phyloP scores from a whole-genome alignment of 1,140 invertebrate genomes.

The Nebria ingens region DNA sequence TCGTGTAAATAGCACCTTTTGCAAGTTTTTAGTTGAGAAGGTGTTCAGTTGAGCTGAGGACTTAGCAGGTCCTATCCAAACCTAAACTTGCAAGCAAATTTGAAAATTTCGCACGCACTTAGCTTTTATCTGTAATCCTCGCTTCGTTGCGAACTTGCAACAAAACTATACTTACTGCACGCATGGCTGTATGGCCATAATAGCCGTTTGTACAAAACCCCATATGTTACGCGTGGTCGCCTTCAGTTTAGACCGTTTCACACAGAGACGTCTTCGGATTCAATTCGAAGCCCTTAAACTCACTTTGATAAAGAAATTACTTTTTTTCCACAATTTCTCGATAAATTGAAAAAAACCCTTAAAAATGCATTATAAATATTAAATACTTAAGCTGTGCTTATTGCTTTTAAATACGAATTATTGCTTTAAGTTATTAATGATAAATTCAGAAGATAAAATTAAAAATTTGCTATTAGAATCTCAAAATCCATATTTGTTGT shows the following conservation, averaged over 20 bases:
- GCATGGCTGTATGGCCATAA: conserved; percentile 1
- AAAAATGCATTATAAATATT: too few relatives aligned
- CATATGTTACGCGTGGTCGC: too few relatives aligned
- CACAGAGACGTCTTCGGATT: too few relatives aligned
- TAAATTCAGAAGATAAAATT: too few relatives aligned
- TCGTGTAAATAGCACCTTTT: not conserved
- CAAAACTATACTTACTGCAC: not conserved
- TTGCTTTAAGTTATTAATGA: too few relatives aligned
- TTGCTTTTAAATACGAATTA: too few relatives aligned
- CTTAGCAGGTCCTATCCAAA: not conserved
- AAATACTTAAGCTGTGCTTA: too few relatives aligned
- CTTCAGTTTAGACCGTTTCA: too few relatives aligned
- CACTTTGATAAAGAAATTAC: not conserved
- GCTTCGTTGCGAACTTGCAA: not conserved
- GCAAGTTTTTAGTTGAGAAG: not conserved
- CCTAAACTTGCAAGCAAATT: not conserved
- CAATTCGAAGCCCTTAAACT: not conserved
- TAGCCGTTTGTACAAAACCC: not conserved
- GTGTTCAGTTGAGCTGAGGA: too few relatives aligned
- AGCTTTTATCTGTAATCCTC: conserved; percentile 3
- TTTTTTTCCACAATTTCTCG: not conserved
- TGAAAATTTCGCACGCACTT: not conserved
- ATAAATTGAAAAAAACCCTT: too few relatives aligned
- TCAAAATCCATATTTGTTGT: too few relatives aligned
- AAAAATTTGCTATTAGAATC: too few relatives aligned